Evolutionary conservation across 1,140 invertebrate genomes (phyloP).

Genomic region (Drosophila lacteicornis): DNA sequence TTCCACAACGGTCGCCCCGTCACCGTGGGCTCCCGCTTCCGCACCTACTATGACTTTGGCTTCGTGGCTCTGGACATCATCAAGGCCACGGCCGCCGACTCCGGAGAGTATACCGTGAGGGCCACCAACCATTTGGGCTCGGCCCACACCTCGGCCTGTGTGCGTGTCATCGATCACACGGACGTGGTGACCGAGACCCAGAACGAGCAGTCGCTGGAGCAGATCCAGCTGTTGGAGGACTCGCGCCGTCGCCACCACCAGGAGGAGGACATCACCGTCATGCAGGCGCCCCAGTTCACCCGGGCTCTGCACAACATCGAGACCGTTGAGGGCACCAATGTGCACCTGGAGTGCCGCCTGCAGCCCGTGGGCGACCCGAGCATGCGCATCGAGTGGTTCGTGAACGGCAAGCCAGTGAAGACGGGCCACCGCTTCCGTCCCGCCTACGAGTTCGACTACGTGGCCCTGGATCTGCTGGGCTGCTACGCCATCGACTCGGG

Average conservation of each 20-base stretch:
- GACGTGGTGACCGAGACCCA: conserved; percentile 96
- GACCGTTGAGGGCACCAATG: conserved; percentile 95
- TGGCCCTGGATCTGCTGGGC: conserved; percentile 96
- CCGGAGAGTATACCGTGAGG: conserved; percentile 96
- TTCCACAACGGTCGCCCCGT: conserved; percentile 95
- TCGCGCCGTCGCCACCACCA: conserved; percentile 89
- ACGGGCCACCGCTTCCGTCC: conserved; percentile 97
- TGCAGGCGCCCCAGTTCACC: conserved; percentile 94
- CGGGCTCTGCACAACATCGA: conserved; percentile 95
- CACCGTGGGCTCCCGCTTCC: conserved; percentile 95
- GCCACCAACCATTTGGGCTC: conserved; percentile 97
- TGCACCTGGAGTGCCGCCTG: conserved; percentile 96
- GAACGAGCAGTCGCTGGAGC: conserved; percentile 96
- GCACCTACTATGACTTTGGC: conserved; percentile 98
- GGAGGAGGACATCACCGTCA: conserved; percentile 91
- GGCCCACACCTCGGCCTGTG: conserved; percentile 95
- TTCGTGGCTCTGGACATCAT: conserved; percentile 96
- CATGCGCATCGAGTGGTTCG: conserved; percentile 99
- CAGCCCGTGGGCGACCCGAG: conserved; percentile 97
- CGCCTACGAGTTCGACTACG: conserved; percentile 98
- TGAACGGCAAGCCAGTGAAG: conserved; percentile 95
- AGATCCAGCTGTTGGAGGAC: conserved; percentile 97
- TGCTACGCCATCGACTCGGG: conserved; percentile 99
- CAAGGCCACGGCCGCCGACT: conserved; percentile 93
- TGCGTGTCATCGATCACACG: conserved; percentile 93